Conservation (phyloP, 2,888 invertebrate species). For the Micoletzkya japonica region DNA sequence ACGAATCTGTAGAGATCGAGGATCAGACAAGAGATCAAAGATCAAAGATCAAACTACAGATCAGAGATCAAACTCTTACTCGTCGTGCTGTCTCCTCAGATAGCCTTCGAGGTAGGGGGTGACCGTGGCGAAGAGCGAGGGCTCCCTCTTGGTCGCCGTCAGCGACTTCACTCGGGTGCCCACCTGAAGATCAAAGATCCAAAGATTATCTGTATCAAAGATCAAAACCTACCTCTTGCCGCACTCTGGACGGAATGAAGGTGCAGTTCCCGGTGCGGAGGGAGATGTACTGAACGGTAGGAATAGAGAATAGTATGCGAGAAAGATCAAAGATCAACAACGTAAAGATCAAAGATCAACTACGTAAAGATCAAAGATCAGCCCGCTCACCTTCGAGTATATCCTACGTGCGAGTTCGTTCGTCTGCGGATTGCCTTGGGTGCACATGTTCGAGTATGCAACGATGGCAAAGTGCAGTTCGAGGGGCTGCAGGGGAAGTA, state of each 20-base stretch:
- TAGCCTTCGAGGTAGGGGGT: conserved; percentile 33
- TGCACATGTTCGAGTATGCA: conserved; percentile 50
- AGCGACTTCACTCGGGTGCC: conserved; percentile 4
- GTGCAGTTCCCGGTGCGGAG: conserved; percentile 3
- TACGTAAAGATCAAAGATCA: not conserved
- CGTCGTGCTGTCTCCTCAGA: conserved; percentile 48
- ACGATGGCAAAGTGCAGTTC: conserved; percentile 53
- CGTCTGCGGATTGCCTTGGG: conserved; percentile 40
- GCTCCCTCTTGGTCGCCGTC: not conserved
- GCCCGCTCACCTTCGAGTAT: conserved; percentile 28
- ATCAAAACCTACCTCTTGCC: conserved; percentile 10
- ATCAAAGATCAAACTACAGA: not conserved
- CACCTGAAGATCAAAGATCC: conserved; percentile 3
- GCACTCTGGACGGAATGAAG: not conserved
- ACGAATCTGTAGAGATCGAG: conserved; percentile 35
- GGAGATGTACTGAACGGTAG: conserved; percentile 19
- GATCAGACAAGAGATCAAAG: not conserved
- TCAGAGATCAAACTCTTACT: conserved; percentile 2
- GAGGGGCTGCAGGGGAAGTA: conserved; percentile 48
- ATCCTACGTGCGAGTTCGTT: conserved; percentile 49
- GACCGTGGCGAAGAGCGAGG: not conserved
- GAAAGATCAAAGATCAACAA: not conserved
- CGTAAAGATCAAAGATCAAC: not conserved
- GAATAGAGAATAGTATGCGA: no score
- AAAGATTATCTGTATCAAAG: not conserved